These are phyloP conservation scores for Turritopsis rubra DNA, from an alignment of 30 jellyfish, hydroid and myxozoan genomes.

Conservation along the genomic window DNA sequence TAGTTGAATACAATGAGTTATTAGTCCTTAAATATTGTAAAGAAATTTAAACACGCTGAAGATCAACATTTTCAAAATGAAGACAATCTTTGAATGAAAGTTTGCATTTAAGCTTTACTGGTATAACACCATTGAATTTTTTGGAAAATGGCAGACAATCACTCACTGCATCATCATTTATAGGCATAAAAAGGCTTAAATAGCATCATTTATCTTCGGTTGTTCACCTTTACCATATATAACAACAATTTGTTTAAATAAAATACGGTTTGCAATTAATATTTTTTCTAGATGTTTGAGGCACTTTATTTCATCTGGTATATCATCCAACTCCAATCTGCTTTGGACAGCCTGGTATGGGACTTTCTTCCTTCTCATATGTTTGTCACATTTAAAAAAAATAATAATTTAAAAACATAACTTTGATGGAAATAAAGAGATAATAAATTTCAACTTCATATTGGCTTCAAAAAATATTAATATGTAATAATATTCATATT, in stretches of 20 bases:
- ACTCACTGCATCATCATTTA: neutral
- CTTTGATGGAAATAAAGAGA: no score
- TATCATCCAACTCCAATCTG: no score
- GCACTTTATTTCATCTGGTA: neutral
- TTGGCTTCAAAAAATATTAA: no score
- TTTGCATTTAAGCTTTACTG: neutral
- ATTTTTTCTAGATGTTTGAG: neutral
- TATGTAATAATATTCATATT: no score
- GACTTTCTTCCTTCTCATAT: no score
- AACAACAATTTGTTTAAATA: neutral
- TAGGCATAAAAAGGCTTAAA: no score
- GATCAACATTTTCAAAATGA: neutral
- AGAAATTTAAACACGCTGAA: neutral
- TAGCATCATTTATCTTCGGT: neutral
- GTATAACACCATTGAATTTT: neutral
- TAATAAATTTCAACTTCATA: no score
- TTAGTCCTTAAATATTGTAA: neutral
- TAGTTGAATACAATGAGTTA: neutral
- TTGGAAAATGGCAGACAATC: neutral
- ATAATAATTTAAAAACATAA: no score
- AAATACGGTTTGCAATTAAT: neutral
- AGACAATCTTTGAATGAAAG: neutral
- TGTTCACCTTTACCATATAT: neutral
- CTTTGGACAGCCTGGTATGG: no score
- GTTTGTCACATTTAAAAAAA: no score